Evolutionary conservation across 2,797 vertebrate species (phyloP).

Genomic region (Merluccius polli): DNA sequence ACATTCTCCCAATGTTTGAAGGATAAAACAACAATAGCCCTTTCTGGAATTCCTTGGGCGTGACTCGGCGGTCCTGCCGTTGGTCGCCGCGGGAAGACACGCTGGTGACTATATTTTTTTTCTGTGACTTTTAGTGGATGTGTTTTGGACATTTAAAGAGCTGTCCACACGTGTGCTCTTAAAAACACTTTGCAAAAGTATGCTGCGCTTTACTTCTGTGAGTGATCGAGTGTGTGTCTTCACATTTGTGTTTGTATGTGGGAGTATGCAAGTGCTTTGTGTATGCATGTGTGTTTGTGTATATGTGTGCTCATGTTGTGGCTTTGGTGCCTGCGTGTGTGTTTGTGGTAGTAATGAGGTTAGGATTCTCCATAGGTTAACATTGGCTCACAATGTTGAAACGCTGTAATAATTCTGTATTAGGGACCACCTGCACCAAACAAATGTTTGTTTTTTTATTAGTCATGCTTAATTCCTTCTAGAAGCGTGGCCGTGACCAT

Average conservation of each 20-base stretch:
- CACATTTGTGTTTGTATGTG: no score
- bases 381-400: background rate
- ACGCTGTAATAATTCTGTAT: background rate
- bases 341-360: background rate
- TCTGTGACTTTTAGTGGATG: background rate
- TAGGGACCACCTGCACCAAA: background rate
- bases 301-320: background rate
- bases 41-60: constrained; percentile 68
- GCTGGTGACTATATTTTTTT: background rate
- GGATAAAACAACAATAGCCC: constrained; percentile 48
- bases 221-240: background rate
- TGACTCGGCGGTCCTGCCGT: background rate
- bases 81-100: background rate
- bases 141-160: background rate
- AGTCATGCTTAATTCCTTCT: background rate
- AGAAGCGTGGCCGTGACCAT: background rate
- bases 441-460: background rate
- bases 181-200: background rate
- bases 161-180: no score
- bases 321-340: background rate
- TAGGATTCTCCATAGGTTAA: background rate
- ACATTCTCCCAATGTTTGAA: constrained; percentile 55
- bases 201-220: background rate
- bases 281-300: background rate
- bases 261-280: no score